These are phyloP conservation scores for Macroglossus sobrinus DNA, from an alignment of 2,113 vertebrate species.

Conservation along the genomic window DNA sequence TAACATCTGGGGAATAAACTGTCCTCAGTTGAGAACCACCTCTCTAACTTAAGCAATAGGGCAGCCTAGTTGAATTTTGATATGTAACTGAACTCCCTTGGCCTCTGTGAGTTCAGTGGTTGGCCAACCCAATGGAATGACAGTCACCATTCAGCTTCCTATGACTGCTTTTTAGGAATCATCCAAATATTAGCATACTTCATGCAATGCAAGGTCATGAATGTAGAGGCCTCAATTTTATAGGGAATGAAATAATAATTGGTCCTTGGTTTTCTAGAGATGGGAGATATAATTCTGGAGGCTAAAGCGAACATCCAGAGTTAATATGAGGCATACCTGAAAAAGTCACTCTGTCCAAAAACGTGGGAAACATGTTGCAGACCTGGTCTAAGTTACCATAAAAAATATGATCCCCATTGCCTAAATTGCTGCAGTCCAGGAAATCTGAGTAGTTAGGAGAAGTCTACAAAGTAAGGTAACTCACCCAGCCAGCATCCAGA, in stretches of 20 bases:
- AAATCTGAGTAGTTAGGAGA: background rate
- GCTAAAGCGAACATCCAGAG: background rate
- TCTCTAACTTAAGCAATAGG: background rate
- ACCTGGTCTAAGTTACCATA: background rate
- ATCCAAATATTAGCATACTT: background rate
- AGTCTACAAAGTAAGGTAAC: background rate
- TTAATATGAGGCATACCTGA: background rate
- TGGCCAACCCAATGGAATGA: background rate
- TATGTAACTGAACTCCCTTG: background rate
- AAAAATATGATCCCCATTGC: background rate
- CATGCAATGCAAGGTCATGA: background rate
- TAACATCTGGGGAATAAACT: background rate
- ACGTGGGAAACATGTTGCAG: background rate
- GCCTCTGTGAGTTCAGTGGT: background rate
- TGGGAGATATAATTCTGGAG: background rate
- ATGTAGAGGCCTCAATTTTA: background rate
- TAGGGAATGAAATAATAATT: background rate
- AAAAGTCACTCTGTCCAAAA: background rate
- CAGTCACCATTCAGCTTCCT: background rate
- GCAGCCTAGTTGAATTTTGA: background rate
- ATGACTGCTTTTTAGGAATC: background rate
- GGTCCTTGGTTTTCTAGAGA: background rate
- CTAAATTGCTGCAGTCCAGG: background rate
- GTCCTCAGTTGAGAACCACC: background rate
- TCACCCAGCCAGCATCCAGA: background rate